These are phyloP conservation scores for Urechis unicinctus DNA, from an alignment of 2,888 invertebrate genomes.

Conservation along the genomic window DNA sequence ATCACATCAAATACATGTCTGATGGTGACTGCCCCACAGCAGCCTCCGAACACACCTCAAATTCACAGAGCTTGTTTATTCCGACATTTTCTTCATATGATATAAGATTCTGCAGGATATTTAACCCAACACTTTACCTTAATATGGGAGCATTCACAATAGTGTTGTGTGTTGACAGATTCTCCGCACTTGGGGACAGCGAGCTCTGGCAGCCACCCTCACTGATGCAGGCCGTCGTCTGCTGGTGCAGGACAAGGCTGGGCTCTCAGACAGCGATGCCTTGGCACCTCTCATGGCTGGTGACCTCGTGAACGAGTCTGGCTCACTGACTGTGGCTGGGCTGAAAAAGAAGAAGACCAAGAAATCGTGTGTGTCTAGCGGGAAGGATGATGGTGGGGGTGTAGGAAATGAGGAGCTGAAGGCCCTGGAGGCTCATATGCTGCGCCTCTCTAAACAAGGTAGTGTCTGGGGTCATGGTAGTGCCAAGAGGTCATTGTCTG, in stretches of 20 bases:
- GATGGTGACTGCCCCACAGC: too few species aligned
- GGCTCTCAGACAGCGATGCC: constrained; percentile 6
- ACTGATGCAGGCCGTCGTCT: constrained; percentile 42
- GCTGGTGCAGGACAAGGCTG: constrained; percentile 23
- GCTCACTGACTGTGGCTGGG: constrained; percentile 22
- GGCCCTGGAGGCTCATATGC: constrained; percentile 46
- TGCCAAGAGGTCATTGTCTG: too few species aligned
- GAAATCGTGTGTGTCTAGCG: neutral
- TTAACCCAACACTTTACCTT: too few species aligned
- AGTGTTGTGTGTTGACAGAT: constrained; percentile 25
- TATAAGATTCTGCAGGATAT: too few species aligned
- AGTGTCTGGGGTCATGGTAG: too few species aligned
- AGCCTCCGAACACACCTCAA: too few species aligned
- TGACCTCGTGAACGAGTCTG: constrained; percentile 12
- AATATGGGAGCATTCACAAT: neutral
- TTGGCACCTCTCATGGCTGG: neutral
- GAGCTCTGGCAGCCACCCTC: constrained; percentile 35
- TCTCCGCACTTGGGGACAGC: constrained; percentile 44
- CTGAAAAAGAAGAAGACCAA: constrained; percentile 28
- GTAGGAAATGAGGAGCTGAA: constrained; percentile 44
- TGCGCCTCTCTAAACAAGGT: constrained; percentile 42
- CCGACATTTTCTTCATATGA: too few species aligned
- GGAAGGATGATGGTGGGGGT: constrained; percentile 16
- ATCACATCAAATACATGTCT: too few species aligned
- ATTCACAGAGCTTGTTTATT: too few species aligned